phyloP scores from a whole-genome alignment of 2,888 invertebrate species.

The Phasia obesa region DNA sequence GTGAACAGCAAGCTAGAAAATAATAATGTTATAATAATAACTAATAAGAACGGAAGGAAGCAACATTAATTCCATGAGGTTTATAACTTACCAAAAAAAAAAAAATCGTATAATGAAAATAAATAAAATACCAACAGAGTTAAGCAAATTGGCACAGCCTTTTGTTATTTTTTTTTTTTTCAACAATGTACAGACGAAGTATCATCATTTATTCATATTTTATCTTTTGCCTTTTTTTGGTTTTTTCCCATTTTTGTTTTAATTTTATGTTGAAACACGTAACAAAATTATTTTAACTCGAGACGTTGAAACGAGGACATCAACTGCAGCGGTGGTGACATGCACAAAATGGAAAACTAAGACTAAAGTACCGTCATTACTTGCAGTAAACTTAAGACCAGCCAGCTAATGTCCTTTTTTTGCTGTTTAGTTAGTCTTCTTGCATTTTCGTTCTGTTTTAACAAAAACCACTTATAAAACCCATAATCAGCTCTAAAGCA shows the following conservation, averaged over 20 bases:
- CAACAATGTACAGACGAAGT: constrained; percentile 46
- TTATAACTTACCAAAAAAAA: constrained; percentile 43
- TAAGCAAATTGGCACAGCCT: constrained; percentile 59
- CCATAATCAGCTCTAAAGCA: constrained; percentile 70
- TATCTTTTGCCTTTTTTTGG: constrained; percentile 8
- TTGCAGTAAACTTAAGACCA: constrained; percentile 62
- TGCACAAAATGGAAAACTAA: constrained; percentile 28
- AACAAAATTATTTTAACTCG: constrained; percentile 50
- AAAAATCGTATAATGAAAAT: constrained; percentile 12
- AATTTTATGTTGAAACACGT: constrained; percentile 61
- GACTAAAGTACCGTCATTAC: constrained; percentile 64
- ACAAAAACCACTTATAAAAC: constrained; percentile 62
- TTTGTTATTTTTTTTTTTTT: constrained; percentile 39
- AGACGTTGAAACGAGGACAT: constrained; percentile 40
- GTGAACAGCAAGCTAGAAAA: not conserved
- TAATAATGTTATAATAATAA: constrained; percentile 52
- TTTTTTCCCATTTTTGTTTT: not conserved
- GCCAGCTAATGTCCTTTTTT: constrained; percentile 61
- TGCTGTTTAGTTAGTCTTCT: constrained; percentile 1
- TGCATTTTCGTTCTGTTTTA: constrained; percentile 34
- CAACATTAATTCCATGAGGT: constrained; percentile 52
- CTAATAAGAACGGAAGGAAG: constrained; percentile 65
- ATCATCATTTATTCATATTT: constrained; percentile 65
- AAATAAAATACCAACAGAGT: constrained; percentile 52
- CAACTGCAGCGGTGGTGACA: constrained; percentile 29